Evolutionary conservation across 1,140 invertebrate genomes (phyloP).

Genomic region (Planococcus citri): DNA sequence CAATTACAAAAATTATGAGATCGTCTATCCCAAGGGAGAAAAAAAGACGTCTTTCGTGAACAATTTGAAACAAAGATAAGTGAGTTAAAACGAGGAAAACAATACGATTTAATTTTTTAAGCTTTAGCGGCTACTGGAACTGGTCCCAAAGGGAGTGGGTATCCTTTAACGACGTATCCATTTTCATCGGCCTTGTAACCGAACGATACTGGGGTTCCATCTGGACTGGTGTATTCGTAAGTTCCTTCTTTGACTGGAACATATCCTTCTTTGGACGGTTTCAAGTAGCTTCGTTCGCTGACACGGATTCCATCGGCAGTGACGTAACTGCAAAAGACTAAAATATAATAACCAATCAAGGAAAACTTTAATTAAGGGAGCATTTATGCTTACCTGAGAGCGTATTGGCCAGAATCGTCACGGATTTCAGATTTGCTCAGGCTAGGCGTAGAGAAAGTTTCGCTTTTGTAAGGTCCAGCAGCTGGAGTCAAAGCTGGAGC

Average conservation of each 20-base stretch:
- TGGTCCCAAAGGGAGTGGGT: slow-evolving; percentile 15
- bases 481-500: not conserved
- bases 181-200: slow-evolving; percentile 66
- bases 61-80: too few species aligned
- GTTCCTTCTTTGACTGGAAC: slow-evolving; percentile 46
- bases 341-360: not conserved
- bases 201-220: slow-evolving; percentile 43
- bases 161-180: slow-evolving; percentile 45
- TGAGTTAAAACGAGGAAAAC: too few species aligned
- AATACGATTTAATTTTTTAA: not conserved
- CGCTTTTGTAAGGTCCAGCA: not conserved
- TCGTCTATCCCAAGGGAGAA: too few species aligned
- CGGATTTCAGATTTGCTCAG: not conserved
- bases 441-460: not conserved
- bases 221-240: slow-evolving; percentile 50
- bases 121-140: not conserved
- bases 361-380: not conserved
- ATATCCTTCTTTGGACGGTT: not conserved
- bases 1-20: too few species aligned
- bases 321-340: slow-evolving; percentile 1
- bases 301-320: slow-evolving; percentile 17
- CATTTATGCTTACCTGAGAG: not conserved
- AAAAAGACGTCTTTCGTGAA: too few species aligned
- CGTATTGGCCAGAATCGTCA: not conserved
- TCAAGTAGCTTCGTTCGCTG: not conserved